Evolutionary conservation across 1,140 invertebrate genomes (phyloP).

Genomic region (Phymorhynchus buccinoides): DNA sequence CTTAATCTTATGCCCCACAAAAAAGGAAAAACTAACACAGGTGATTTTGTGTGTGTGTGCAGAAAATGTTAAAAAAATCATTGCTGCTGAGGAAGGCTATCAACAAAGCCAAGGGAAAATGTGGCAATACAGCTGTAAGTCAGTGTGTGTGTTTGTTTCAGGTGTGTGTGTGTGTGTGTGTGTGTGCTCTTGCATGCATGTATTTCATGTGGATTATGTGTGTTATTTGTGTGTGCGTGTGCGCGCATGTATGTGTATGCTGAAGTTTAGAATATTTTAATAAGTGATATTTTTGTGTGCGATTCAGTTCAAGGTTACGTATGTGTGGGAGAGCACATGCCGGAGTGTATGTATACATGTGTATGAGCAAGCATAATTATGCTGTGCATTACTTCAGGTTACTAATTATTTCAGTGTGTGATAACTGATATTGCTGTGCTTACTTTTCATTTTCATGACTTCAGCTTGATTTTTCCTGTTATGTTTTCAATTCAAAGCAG

Average conservation of each 20-base stretch:
- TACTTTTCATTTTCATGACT: not conserved
- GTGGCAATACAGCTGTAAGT: conserved; percentile 53
- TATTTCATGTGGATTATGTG: no score
- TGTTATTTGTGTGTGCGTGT: no score
- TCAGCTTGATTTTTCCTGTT: not conserved
- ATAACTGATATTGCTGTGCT: no score
- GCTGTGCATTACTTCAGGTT: not conserved
- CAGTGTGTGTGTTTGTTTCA: not conserved
- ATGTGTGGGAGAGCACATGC: no score
- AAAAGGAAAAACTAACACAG: no score
- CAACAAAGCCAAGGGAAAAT: conserved; percentile 76
- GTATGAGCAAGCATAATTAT: not conserved
- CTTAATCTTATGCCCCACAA: no score
- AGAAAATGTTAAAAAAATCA: conserved; percentile 79
- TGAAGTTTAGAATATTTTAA: not conserved
- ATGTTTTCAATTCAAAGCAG: conserved; percentile 41
- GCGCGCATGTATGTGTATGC: no score
- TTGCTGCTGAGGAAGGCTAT: conserved; percentile 81
- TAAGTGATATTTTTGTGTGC: not conserved
- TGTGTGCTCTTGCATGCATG: not conserved
- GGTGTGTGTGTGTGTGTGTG: not conserved
- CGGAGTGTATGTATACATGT: no score
- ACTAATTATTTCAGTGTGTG: not conserved
- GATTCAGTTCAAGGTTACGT: no score
- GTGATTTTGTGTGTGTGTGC: conserved; percentile 39